phyloP scores from a whole-genome alignment of 1,140 invertebrate genomes.

The Zaprionus lachaisei region DNA sequence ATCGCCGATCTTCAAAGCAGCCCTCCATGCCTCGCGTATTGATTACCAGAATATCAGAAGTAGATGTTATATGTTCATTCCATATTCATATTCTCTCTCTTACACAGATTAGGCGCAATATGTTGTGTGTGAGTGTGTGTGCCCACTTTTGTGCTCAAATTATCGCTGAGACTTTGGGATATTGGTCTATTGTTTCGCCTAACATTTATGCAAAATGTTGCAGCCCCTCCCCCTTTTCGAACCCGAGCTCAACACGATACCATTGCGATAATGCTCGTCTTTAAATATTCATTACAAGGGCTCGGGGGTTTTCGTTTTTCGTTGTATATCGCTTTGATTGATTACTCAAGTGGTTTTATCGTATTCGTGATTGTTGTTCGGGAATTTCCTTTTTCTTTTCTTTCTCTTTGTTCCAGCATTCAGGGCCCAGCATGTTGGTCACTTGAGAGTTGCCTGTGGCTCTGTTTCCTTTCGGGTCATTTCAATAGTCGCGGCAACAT shows the following conservation, averaged over 20 bases:
- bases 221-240: constrained; percentile 23
- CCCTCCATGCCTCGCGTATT: constrained; percentile 41
- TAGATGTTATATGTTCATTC: not conserved
- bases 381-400: constrained; percentile 35
- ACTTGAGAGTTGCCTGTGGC: constrained; percentile 76
- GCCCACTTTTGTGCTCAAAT: constrained; percentile 75
- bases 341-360: constrained; percentile 81
- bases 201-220: constrained; percentile 78
- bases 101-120: constrained; percentile 59
- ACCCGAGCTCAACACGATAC: constrained; percentile 28
- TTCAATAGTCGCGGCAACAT: constrained; percentile 38
- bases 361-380: constrained; percentile 62
- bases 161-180: constrained; percentile 51
- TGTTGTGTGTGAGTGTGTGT: constrained; percentile 10
- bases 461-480: constrained; percentile 72
- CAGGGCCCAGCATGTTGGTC: constrained; percentile 70
- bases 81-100: constrained; percentile 38
- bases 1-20: constrained; percentile 46
- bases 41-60: constrained; percentile 55
- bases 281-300: constrained; percentile 82
- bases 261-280: constrained; percentile 76
- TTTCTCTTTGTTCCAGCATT: constrained; percentile 21
- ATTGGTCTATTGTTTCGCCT: constrained; percentile 78
- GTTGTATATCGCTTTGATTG: constrained; percentile 76
- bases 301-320: constrained; percentile 29